phyloP scores from a whole-genome alignment of 2,113 vertebrate genomes.

The Sisor rabdophorus region DNA sequence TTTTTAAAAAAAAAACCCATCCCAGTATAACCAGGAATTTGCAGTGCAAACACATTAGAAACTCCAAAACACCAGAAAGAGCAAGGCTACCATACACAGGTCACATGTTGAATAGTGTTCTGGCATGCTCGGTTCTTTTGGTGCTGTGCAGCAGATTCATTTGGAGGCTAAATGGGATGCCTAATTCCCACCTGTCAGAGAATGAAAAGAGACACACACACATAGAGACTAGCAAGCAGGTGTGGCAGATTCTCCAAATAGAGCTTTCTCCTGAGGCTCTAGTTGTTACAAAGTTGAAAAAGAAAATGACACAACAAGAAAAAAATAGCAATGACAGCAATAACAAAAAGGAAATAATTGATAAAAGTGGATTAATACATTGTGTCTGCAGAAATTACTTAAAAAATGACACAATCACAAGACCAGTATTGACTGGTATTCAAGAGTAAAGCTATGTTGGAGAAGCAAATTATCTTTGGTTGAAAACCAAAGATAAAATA shows the following conservation, averaged over 20 bases:
- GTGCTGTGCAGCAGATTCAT: constrained; percentile 22
- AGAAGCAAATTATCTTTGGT: no score
- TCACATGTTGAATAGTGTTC: constrained; percentile 3
- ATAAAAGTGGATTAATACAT: constrained; percentile 5
- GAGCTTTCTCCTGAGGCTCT: constrained; percentile 8
- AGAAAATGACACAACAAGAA: constrained; percentile 14
- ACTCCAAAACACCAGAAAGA: constrained; percentile 9
- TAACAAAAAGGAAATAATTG: constrained; percentile 21
- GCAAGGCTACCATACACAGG: constrained; percentile 24
- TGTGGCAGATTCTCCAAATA: background rate
- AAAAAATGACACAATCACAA: background rate
- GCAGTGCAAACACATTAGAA: background rate
- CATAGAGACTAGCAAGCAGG: constrained; percentile 6
- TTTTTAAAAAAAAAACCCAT: no score
- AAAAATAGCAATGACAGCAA: constrained; percentile 2
- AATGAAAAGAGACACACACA: background rate
- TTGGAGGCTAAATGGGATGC: constrained; percentile 22
- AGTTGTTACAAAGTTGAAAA: constrained; percentile 6
- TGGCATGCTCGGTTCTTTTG: constrained; percentile 1
- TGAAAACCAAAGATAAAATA: no score
- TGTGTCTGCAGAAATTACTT: background rate
- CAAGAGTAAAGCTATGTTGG: background rate
- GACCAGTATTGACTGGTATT: background rate
- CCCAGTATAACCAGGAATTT: no score
- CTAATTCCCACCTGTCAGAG: constrained; percentile 30